Evolutionary conservation across 2,797 vertebrate genomes (phyloP), one percentile per base, ranked within the genome.

Genomic region (Paguma larvata): DNA sequence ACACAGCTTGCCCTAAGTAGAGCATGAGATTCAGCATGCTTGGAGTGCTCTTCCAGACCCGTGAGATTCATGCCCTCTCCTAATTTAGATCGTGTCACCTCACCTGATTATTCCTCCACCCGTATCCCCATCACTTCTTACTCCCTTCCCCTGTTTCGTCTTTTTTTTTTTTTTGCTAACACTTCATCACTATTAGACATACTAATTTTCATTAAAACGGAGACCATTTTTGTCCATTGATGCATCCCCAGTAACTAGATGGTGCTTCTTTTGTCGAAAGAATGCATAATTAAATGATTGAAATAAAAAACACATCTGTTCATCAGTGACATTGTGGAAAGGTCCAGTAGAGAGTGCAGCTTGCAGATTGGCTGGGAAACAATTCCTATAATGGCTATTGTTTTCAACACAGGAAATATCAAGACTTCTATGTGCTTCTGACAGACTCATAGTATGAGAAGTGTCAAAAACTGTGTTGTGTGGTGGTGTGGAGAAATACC

Each of bases 71-170:
- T 21, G 13, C 27, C 51, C 27, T 46, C 44, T 85, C 67, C 21
- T 18, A n/a, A 48, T 14, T 77, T 38, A 38, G 38, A 38, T 38
- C 38, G 38, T 38, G 38, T 38, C 38, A 38, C 38, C 38, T 38
- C 38, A 38, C 46, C 53, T 23, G 5, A 77, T 25, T 18, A 77
- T 25, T 18, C 18, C 12, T 2, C 2, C 1, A 1, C 6, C 32
- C 25, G 1, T 0, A 34, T 5, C 19, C 46, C 41, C 23, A 9
- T 19, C 18, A 34, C 10, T 44, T n/a, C 46, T 44, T 1, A 41
- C 14, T 18, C 30, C 21, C 2, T 5, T 2, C 11, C 44, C 5
- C 23, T 13, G 0, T 4, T 15, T n/a, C 25, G 18, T 41, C 2
- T 38, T 23, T 72, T 23, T 72, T 15, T 38, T n/a, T 4, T 23